These are phyloP conservation scores for Brachionus angularis DNA, from an alignment of 1,140 invertebrate species.

Conservation along the genomic window DNA sequence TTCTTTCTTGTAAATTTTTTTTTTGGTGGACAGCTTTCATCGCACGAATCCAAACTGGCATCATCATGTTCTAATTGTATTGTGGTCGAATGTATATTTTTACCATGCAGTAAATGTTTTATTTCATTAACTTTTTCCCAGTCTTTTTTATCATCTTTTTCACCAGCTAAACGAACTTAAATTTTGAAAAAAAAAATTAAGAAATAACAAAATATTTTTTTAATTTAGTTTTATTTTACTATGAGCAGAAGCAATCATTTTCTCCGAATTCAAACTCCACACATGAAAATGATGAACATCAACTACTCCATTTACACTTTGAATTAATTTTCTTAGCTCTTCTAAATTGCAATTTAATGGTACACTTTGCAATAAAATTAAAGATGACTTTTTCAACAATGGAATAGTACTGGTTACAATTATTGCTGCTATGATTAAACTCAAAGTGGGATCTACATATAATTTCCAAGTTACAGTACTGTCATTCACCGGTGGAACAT, in stretches of 20 bases:
- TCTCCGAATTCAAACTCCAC: constrained; percentile 60
- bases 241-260: neutral
- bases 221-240: too few species aligned
- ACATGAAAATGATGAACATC: constrained; percentile 64
- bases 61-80: constrained; percentile 20
- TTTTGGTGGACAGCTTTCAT: constrained; percentile 10
- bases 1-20: too few species aligned
- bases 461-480: constrained; percentile 68
- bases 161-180: too few species aligned
- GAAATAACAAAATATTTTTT: neutral
- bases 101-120: neutral
- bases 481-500: constrained; percentile 47
- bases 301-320: constrained; percentile 60
- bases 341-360: constrained; percentile 61
- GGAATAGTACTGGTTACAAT: constrained; percentile 61
- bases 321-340: constrained; percentile 55
- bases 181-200: neutral
- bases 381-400: constrained; percentile 60
- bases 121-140: neutral
- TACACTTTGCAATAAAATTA: constrained; percentile 63
- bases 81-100: constrained; percentile 29
- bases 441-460: constrained; percentile 87
- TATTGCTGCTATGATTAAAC: constrained; percentile 62
- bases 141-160: neutral
- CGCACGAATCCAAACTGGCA: neutral